These are phyloP conservation scores for Amphiprion ocellaris DNA, from an alignment of 2,113 vertebrate genomes.

Conservation along the genomic window DNA sequence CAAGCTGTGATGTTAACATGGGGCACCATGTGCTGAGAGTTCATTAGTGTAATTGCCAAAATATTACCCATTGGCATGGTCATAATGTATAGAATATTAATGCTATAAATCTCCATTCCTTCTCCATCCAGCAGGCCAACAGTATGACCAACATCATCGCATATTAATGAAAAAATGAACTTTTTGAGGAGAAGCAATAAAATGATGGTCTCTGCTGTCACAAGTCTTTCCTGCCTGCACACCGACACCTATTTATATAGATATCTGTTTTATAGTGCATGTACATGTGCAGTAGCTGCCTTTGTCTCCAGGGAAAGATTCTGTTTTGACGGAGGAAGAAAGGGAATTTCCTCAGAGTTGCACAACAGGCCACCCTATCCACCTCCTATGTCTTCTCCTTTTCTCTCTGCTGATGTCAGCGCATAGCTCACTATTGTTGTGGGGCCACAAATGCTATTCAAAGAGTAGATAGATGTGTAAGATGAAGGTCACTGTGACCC, in stretches of 20 bases:
- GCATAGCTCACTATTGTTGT: slow-evolving; percentile 54
- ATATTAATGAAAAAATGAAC: slow-evolving; percentile 65
- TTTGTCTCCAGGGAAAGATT: slow-evolving; percentile 62
- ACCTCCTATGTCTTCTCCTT: slow-evolving; percentile 41
- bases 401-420: slow-evolving; percentile 74
- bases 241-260: slow-evolving; percentile 46
- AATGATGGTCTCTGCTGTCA: slow-evolving; percentile 32
- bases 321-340: slow-evolving; percentile 72
- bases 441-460: slow-evolving; percentile 57
- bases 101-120: slow-evolving; percentile 68
- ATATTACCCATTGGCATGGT: slow-evolving; percentile 78
- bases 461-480: slow-evolving; percentile 52
- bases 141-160: slow-evolving; percentile 49
- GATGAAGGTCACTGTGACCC: slow-evolving; percentile 49
- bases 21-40: slow-evolving; percentile 70
- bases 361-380: slow-evolving; percentile 62
- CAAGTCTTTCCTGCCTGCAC: slow-evolving; percentile 2
- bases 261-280: slow-evolving; percentile 46
- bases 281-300: slow-evolving; percentile 32
- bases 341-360: slow-evolving; percentile 74
- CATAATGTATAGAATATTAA: slow-evolving; percentile 79
- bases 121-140: slow-evolving; percentile 34
- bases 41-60: slow-evolving; percentile 81
- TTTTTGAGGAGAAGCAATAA: slow-evolving; percentile 42
- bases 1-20: slow-evolving; percentile 76